phyloP scores from a whole-genome alignment of 2,113 vertebrate genomes.

The Ophthalmolycus amberensis region DNA sequence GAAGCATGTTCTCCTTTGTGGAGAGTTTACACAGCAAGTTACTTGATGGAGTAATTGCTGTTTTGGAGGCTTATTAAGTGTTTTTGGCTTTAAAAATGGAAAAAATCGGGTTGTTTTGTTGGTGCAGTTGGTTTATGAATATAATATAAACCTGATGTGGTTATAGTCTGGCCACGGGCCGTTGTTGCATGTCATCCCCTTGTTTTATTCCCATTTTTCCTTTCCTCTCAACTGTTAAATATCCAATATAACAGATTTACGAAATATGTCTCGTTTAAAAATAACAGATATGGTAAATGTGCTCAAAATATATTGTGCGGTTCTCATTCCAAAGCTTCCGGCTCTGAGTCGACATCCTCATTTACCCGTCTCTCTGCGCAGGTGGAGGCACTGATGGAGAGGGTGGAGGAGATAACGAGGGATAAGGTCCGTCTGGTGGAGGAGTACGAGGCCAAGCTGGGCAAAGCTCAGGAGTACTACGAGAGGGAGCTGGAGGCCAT shows the following conservation, averaged over 20 bases:
- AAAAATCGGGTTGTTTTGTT: constrained; percentile 15
- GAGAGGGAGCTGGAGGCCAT: constrained; percentile 95
- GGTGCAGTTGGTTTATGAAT: constrained; percentile 23
- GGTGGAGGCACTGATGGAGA: constrained; percentile 88
- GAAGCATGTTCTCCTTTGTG: constrained; percentile 24
- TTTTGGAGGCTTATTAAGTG: constrained; percentile 14
- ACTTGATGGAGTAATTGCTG: constrained; percentile 44
- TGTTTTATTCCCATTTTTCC: constrained; percentile 67
- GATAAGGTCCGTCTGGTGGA: constrained; percentile 91
- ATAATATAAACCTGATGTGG: constrained; percentile 19
- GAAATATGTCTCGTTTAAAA: neutral
- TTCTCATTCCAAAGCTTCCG: neutral
- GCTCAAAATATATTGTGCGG: neutral
- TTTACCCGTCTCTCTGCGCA: constrained; percentile 13
- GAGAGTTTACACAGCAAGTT: constrained; percentile 37
- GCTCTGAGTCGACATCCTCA: neutral
- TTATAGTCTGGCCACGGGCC: constrained; percentile 17
- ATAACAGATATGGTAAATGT: neutral
- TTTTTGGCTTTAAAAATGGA: constrained; percentile 6
- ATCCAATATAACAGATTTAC: neutral
- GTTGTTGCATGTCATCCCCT: constrained; percentile 72
- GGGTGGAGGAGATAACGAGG: constrained; percentile 88
- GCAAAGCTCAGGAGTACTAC: constrained; percentile 93
- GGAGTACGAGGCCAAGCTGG: constrained; percentile 93
- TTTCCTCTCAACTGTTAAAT: constrained; percentile 50